Conservation (phyloP, 2,797 vertebrate species). For the Poeciliopsis turneri region DNA sequence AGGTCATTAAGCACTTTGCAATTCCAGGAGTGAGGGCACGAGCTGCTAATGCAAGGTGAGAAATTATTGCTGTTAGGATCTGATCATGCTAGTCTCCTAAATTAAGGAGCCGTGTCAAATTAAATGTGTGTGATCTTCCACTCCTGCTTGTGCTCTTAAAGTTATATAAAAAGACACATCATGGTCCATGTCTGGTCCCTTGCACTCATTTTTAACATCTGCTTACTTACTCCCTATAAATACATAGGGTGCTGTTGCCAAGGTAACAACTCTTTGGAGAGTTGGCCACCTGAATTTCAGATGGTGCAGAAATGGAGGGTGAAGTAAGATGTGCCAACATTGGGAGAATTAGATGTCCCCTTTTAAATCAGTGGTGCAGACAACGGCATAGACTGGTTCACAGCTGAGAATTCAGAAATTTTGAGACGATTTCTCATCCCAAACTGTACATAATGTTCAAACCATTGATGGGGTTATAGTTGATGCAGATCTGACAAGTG, state of each 20-base stretch:
- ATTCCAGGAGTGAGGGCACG: constrained; percentile 3
- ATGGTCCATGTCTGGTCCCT: constrained; percentile 35
- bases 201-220: constrained; percentile 45
- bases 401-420: background rate
- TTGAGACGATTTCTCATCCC: background rate
- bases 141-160: background rate
- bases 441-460: background rate
- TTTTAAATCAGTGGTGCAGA: background rate
- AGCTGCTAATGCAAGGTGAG: constrained; percentile 13
- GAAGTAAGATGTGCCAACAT: constrained; percentile 37
- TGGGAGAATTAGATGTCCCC: constrained; percentile 29
- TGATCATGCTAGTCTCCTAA: background rate
- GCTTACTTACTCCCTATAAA: constrained; percentile 76
- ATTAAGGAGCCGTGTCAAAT: constrained; percentile 9
- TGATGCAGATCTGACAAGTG: background rate
- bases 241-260: constrained; percentile 86
- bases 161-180: constrained; percentile 30
- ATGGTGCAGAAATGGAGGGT: constrained; percentile 48
- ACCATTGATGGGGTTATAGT: background rate
- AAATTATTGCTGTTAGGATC: background rate
- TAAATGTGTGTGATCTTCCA: background rate
- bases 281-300: constrained; percentile 78
- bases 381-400: background rate
- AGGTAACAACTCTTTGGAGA: constrained; percentile 83
- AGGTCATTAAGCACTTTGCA: constrained; percentile 11